These are phyloP conservation scores for Eupithecia abbreviata DNA, from an alignment of 2,888 invertebrate species.

Conservation along the genomic window DNA sequence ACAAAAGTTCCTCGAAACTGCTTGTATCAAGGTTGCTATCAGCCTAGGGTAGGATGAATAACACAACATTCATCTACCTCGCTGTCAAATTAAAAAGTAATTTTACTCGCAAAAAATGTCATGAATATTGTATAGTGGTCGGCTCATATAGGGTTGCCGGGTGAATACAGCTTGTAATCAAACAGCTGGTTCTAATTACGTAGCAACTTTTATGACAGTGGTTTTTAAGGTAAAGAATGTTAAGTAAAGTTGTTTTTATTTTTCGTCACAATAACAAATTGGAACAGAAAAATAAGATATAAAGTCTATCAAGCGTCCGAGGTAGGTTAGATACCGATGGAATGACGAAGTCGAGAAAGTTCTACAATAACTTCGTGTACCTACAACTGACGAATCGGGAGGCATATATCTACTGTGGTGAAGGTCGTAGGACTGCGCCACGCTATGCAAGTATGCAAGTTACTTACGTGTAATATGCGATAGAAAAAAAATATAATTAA, in stretches of 20 bases:
- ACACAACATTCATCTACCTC: conserved; percentile 34
- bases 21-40: not conserved
- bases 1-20: not conserved
- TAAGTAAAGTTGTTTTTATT: too few relatives aligned
- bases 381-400: too few relatives aligned
- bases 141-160: conserved; percentile 49
- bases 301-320: too few relatives aligned
- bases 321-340: too few relatives aligned
- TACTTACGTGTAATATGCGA: too few relatives aligned
- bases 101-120: conserved; percentile 55
- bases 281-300: too few relatives aligned
- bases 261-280: too few relatives aligned
- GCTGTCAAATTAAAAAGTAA: conserved; percentile 51
- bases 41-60: conserved; percentile 3
- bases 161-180: conserved; percentile 15
- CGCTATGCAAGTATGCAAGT: too few relatives aligned
- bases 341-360: not conserved
- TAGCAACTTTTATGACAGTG: not conserved
- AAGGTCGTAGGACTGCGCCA: too few relatives aligned
- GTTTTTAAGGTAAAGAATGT: too few relatives aligned
- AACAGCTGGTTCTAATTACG: conserved; percentile 12
- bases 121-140: conserved; percentile 43
- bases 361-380: not conserved
- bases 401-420: too few relatives aligned
- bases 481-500: too few relatives aligned